phyloP scores from a whole-genome alignment of 2,113 vertebrate species.

The Eudorcas thomsonii region DNA sequence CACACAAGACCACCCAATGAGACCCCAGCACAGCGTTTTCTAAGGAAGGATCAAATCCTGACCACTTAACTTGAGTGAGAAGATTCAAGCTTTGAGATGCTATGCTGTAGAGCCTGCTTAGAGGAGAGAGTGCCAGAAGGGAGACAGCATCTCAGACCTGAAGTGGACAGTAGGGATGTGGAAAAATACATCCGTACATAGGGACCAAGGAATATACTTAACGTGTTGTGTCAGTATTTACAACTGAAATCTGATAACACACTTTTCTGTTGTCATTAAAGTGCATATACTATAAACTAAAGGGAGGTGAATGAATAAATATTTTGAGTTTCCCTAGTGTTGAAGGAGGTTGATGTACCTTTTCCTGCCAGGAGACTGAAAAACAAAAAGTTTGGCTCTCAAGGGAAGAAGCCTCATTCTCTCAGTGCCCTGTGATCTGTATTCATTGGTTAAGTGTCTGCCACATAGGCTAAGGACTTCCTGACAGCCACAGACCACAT shows the following conservation, averaged over 20 bases:
- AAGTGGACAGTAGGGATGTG: neutral
- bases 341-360: constrained; percentile 21
- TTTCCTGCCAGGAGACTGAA: constrained; percentile 7
- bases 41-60: constrained; percentile 43
- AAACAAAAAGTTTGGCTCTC: neutral
- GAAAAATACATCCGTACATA: neutral
- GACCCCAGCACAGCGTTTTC: constrained; percentile 1
- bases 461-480: neutral
- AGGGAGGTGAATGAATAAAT: constrained; percentile 42
- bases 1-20: constrained; percentile 32
- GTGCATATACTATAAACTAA: constrained; percentile 22
- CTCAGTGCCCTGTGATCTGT: neutral
- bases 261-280: neutral
- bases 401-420: neutral
- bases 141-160: neutral
- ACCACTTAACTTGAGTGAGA: constrained; percentile 1
- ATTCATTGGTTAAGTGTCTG: neutral
- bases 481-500: neutral
- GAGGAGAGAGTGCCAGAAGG: neutral
- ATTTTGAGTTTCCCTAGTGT: constrained; percentile 32
- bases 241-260: neutral
- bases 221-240: neutral
- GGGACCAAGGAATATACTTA: neutral
- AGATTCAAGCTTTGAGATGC: constrained; percentile 17
- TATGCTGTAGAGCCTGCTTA: neutral